Evolutionary conservation across 2,113 vertebrate species (phyloP), one percentile per base, ranked within the genome.

Genomic region (Sinocyclocheilus rhinocerous): DNA sequence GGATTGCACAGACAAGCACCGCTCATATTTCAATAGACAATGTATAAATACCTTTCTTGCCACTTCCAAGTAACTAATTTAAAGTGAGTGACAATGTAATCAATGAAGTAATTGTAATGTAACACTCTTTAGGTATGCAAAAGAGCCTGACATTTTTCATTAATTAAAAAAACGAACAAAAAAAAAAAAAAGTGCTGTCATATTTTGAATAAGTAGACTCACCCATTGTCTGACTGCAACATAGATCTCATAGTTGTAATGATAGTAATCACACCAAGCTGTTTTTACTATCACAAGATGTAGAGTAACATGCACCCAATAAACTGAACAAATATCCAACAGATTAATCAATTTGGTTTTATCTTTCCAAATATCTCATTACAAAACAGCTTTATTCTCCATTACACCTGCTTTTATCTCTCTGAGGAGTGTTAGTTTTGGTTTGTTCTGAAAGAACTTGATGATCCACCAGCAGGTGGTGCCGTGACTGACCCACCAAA

Each of bases 401-500:
- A n/a, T 61, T 61, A 22, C 22, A 61, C 57, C 57, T 22, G 57
- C 18, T 59, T 59, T 59, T 57, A 57, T 20, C 7, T 57, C 55
- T 22, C 18, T 59, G 55, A 59, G 55, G 55, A 22, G 55, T 22
- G 6, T 57, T 22, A 59, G 55, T 59, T 59, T 22, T 59, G 20
- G 52, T 22, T 59, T 55, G 50, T 16, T 57, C 20, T 72, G 33
- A 72, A 72, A 39, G 4, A 73, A 3, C 57, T 63, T 80, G 12
- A 80, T 24, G 26, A 26, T 81, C n/a, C 79, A 67, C 59, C 79
- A 48, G 36, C 59, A 29, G 79, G 59, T 48, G 79, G 79, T 42
- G 59, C 39, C 48, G 59, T 70, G 63, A 33, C 18, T 52, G 81
- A 29, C 63, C 61, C 45, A 33, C 45, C 55, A n/a, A 63, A 73